Evolutionary conservation across 2,888 invertebrate species (phyloP), one percentile per base, ranked within the genome.

Genomic region (Auanema sp.): DNA sequence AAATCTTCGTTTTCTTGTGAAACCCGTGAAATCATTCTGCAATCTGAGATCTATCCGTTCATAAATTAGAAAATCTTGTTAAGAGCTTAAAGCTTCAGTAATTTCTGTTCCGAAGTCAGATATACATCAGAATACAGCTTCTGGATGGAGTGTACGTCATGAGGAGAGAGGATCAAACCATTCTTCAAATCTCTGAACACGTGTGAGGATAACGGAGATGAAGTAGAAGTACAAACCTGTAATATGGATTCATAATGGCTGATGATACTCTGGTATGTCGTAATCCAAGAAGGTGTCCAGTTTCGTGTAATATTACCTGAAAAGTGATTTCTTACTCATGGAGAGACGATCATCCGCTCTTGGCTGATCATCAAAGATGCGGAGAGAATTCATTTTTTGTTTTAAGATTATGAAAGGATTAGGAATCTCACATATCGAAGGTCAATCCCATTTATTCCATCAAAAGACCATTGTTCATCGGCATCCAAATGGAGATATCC

Each of bases 231-330:
- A 12, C 1, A 12, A 53, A 77, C 79, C 71, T 63, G 52, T 83
- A 83, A 42, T 76, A 71, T 8, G 76, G 76, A 54, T 78, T 76
- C 83, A 83, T 83, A 12, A 83, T 75, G 0, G 83, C 74, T 23
- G 64, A 53, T n/a, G 54, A 58, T 18, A 68, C 47, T 23, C 56
- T 44, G 5, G 79, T 79, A 60, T 83, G 83, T 8, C 76, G 54
- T 14, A 83, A 55, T 21, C 83, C 83, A 2, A 83, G 65, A 1
- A 77, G 75, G 56, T 83, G 83, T 1, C 83, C 82, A 6, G 81
- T 70, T 61, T 82, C 82, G 55, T 82, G 82, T 2, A 83, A 67
- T 18, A 79, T 62, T 14, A 79, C 79, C 79, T 80, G 56, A 5
- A 69, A 58, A 18, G 16, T 33, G 51, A 23, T 18, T n/a, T 23